Evolutionary conservation across 92 coral and sea anemone species (phyloP), one percentile per base, ranked within the genome.

Genomic region (Paragorgia papillata): DNA sequence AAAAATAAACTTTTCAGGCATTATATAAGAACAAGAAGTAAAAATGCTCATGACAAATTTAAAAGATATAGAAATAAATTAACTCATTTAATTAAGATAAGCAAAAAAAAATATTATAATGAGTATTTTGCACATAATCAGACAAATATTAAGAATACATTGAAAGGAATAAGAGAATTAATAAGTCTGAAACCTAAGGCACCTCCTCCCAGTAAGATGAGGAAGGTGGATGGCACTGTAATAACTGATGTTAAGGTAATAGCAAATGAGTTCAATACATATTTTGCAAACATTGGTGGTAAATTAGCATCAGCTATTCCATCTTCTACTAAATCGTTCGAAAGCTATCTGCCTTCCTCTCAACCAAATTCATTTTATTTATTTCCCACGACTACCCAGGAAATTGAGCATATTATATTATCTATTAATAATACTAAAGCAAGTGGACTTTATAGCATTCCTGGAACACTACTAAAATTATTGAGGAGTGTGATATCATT

Each of bases 141-240:
- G 57, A 75, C 62, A 15, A 76, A 66, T 55, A 55, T 69, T 32
- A 83, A 75, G 66, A 83, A 83, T 21, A 64, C 58, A 21, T 82
- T 82, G 87, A 65, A 66, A 76, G 83, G 87, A n/a, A 75, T 69
- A 6, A 81, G 69, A 76, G 76, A 83, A 75, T 75, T 54, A 9
- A 57, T 73, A 73, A 74, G 51, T 74, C 64, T 30, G 33, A 34
- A 39, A 6, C 31, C 59, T 9, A 59, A 75, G 50, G 24, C 15
- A 57, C 14, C 14, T 33, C 37, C 34, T 2, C 33, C 21, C 14
- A 70, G 62, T 0, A 57, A 78, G 13, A 83, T 66, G 58, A 49
- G 66, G 15, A 63, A 21, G 31, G 78, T 64, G 0, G 83, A 83
- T 60, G 68, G 54, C 41, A 19, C 55, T 27, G 64, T 61, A 26